Conservation (phyloP, 2,888 invertebrate genomes). For the Busseola fusca region DNA sequence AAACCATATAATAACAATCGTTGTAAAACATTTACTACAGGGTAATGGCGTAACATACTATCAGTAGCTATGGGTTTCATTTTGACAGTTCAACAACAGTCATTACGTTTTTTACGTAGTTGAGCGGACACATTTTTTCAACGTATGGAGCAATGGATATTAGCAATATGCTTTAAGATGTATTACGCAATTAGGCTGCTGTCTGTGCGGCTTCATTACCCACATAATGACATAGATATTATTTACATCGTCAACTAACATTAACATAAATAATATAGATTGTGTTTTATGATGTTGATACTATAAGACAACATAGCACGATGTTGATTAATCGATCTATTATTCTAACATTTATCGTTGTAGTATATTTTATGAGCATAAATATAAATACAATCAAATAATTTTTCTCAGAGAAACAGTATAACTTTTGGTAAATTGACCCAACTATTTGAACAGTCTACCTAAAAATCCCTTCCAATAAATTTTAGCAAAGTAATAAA, state of each 20-base stretch:
- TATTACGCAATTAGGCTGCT: too few species aligned
- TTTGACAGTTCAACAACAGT: too few species aligned
- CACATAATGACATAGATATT: neutral
- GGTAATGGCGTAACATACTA: too few species aligned
- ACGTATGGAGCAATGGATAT: too few species aligned
- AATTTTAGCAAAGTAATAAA: neutral
- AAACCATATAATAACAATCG: too few species aligned
- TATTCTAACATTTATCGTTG: conserved; percentile 1
- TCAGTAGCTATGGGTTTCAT: too few species aligned
- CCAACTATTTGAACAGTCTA: neutral
- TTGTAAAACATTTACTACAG: too few species aligned
- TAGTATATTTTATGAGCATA: conserved; percentile 11
- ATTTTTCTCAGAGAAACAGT: neutral
- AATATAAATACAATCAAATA: neutral
- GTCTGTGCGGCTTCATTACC: neutral
- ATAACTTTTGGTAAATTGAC: neutral
- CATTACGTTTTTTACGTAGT: too few species aligned
- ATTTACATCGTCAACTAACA: neutral
- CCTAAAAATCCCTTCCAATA: neutral
- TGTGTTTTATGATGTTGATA: conserved; percentile 12
- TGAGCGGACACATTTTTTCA: too few species aligned
- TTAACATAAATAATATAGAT: neutral
- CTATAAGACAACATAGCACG: conserved; percentile 1
- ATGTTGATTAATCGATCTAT: conserved; percentile 21
- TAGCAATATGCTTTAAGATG: too few species aligned